Base-by-base conservation (phyloP, 1,140 invertebrate species). In the Acromyrmex charruanus region DNA sequence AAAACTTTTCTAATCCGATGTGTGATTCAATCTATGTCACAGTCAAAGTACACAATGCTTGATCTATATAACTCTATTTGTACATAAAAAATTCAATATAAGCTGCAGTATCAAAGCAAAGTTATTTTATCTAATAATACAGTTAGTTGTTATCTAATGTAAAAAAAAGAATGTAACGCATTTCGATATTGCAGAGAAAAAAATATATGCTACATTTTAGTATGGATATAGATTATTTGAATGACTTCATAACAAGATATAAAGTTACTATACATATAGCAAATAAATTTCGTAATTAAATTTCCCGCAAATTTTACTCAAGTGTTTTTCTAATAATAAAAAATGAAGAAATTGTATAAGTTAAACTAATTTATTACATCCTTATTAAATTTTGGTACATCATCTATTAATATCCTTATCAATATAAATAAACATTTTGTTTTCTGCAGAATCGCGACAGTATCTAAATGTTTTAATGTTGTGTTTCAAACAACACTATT, bases 1-100 rank as follows among this genome's bases (percentile, higher is more conserved):
- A 18, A 51, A 80, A 69, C 77, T 80, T 80, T 80, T 58, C 21
- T 68, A 21, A 68, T 55, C 63, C n/a, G 2, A 39, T 12, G n/a
- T 31, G 14, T 31, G n/a, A 69, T 39, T n/a, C 31, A 69, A 80
- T 80, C 49, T 35, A 80, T 44, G 63, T 68, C 75, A 44, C 16
- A 31, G 28, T 35, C 61, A n/a, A 21, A 31, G 16, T n/a, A 44
- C 39, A 61, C 10, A 28, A 3, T n/a, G 35, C 9, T 69, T 55
- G 18, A 66, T 79, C 49, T 44, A 69, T 69, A 55, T n/a, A 16
- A 9, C 14, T 80, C 6, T 18, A 25, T 79, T 79, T 79, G 2
- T 59, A 77, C n/a, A 25, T 14, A 21, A 14, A n/a, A 35, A 53
- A 44, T 80, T 55, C 31, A 9, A 68, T 68, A 2, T n/a, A 7